phyloP scores from a whole-genome alignment of 2,113 vertebrate genomes.

The Larimichthys polyactis region DNA sequence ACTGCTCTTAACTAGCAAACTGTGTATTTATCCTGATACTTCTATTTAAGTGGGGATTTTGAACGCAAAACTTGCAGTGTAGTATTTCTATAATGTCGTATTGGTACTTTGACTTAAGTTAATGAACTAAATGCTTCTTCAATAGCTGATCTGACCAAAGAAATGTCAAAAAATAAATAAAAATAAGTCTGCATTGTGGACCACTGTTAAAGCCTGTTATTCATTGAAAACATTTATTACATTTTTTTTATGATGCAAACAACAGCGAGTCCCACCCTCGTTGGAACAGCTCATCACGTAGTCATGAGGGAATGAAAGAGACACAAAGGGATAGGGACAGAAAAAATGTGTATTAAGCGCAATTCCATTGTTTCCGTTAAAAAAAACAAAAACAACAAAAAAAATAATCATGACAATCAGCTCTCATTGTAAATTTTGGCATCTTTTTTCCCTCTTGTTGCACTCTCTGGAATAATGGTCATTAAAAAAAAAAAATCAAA shows the following conservation, averaged over 20 bases:
- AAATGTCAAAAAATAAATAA: slow-evolving; percentile 14
- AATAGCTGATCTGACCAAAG: neutral
- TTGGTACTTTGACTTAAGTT: neutral
- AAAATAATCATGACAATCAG: slow-evolving; percentile 60
- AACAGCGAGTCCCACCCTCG: slow-evolving; percentile 73
- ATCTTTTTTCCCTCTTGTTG: slow-evolving; percentile 66
- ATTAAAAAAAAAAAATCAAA: slow-evolving; percentile 64
- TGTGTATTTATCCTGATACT: neutral
- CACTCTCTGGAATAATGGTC: slow-evolving; percentile 67
- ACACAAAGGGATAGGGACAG: slow-evolving; percentile 75
- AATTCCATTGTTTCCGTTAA: slow-evolving; percentile 67
- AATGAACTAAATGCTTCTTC: neutral
- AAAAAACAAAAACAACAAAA: slow-evolving; percentile 32
- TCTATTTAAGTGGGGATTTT: neutral
- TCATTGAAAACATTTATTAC: slow-evolving; percentile 88
- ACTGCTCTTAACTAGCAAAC: neutral
- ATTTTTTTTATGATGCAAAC: slow-evolving; percentile 82
- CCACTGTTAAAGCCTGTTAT: slow-evolving; percentile 73
- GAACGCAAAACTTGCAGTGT: neutral
- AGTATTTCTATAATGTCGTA: neutral
- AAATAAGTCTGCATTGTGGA: slow-evolving; percentile 39
- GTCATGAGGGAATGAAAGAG: slow-evolving; percentile 72
- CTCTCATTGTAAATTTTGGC: slow-evolving; percentile 74
- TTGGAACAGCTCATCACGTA: slow-evolving; percentile 76
- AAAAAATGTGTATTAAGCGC: slow-evolving; percentile 69